Conservation (phyloP, 2,888 invertebrate genomes). For the Pegoplata infirma region DNA sequence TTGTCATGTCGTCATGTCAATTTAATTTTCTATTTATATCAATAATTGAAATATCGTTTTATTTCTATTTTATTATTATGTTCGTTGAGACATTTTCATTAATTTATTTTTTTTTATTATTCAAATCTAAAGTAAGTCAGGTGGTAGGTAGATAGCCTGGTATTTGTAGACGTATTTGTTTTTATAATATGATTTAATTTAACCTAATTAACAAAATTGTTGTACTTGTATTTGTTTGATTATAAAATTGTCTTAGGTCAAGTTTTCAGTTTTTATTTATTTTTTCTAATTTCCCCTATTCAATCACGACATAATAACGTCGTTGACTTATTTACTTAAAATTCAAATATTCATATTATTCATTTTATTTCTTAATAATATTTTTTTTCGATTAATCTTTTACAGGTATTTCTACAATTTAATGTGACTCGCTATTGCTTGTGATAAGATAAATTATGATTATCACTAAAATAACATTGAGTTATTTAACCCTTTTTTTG, state of each 20-base stretch:
- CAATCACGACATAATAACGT: neutral
- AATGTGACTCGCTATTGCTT: neutral
- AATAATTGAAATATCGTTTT: constrained; percentile 1
- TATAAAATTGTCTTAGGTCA: constrained; percentile 22
- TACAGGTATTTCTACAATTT: neutral
- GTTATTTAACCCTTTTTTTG: neutral
- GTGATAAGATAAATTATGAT: neutral
- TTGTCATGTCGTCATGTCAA: constrained; percentile 8
- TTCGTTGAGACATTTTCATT: neutral
- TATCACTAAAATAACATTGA: neutral
- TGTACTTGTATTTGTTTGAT: neutral
- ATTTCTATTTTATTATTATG: neutral
- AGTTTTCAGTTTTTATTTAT: neutral
- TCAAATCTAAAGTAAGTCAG: neutral
- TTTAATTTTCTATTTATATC: constrained; percentile 25
- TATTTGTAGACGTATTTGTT: neutral
- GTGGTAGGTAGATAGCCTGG: too few relatives aligned
- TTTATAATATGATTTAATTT: neutral
- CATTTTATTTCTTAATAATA: neutral
- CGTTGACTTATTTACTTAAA: neutral
- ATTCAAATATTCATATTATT: neutral
- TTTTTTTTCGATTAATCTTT: neutral
- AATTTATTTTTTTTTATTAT: too few relatives aligned
- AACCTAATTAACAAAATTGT: constrained; percentile 1
- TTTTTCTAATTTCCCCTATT: neutral